These are phyloP conservation scores for Porphyrio hochstetteri DNA, from an alignment of 2,113 vertebrate genomes.

Conservation along the genomic window DNA sequence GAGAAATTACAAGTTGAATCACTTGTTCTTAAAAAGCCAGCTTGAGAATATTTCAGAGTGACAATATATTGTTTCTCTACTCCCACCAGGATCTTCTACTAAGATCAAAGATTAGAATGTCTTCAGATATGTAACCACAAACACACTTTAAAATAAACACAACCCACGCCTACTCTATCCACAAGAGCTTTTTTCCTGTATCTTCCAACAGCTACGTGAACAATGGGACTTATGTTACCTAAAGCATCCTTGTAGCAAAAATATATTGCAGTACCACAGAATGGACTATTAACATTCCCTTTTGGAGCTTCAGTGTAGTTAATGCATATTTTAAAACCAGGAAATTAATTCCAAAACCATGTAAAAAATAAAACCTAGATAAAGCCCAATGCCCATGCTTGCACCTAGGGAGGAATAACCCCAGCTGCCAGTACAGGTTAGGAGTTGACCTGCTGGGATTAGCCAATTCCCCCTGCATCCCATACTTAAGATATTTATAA, in stretches of 20 bases:
- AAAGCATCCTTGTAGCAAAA: neutral
- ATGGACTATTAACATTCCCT: neutral
- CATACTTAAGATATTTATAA: too few species aligned
- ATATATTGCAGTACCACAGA: neutral
- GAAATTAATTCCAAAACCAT: neutral
- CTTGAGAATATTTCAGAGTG: neutral
- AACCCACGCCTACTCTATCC: neutral
- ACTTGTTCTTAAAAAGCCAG: neutral
- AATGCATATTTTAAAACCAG: neutral
- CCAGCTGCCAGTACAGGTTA: too few species aligned
- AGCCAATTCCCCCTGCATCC: too few species aligned
- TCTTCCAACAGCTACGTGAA: neutral
- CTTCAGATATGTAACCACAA: neutral
- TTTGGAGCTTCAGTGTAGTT: neutral
- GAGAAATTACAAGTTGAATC: neutral
- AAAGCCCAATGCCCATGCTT: neutral
- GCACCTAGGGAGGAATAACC: too few species aligned
- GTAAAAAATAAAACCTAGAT: neutral
- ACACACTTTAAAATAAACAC: neutral
- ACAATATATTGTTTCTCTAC: neutral
- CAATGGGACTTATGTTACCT: neutral
- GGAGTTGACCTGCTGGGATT: too few species aligned
- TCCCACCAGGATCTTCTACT: neutral
- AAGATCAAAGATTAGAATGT: neutral
- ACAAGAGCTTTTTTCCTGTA: neutral